Evolutionary conservation across 2,888 invertebrate genomes (phyloP), one percentile per base, ranked within the genome.

Genomic region (Drosophila peninsularis): DNA sequence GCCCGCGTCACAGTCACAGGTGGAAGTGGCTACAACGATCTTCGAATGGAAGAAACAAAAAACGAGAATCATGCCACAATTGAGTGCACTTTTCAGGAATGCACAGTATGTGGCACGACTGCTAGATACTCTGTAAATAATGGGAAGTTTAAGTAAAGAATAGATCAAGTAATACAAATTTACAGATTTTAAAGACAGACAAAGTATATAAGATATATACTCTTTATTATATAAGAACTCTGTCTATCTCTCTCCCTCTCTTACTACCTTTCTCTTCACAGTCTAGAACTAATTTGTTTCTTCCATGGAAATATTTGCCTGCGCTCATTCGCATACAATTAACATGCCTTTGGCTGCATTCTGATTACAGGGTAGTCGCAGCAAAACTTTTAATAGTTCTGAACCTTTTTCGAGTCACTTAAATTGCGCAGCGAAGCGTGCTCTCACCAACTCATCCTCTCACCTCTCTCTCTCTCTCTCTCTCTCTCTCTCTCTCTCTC

Each of bases 351-450:
- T 6, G 9, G 39, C 47, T 37, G 42, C 49, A 66, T 50, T n/a
- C 17, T 24, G 24, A 27, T 52, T 57, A 45, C 55, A 73, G 76
- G 64, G 78, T 78, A 73, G 73, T 19, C 55, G 55, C 52, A 73
- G 71, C 50, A 81, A 65, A 77, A 80, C 72, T 83, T 88, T 80
- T 83, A 85, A 85, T 85, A 79, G 85, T 80, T 83, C 74, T 78
- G 68, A 78, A 86, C 77, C 86, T 80, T 88, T 88, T 85, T 84
- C 62, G 69, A 78, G 69, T 50, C 88, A 83, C 84, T 85, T 88
- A 83, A 69, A 79, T 71, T 71, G 87, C 72, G 75, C 84, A 88
- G 45, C 89, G 81, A 86, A 85, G 84, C 85, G 89, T 85, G 81
- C 84, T 62, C 83, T 70, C 66, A 61, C 39, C 47, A 55, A 45